Conservation (phyloP, 2,888 invertebrate species). For the Watsonalla cultraria region DNA sequence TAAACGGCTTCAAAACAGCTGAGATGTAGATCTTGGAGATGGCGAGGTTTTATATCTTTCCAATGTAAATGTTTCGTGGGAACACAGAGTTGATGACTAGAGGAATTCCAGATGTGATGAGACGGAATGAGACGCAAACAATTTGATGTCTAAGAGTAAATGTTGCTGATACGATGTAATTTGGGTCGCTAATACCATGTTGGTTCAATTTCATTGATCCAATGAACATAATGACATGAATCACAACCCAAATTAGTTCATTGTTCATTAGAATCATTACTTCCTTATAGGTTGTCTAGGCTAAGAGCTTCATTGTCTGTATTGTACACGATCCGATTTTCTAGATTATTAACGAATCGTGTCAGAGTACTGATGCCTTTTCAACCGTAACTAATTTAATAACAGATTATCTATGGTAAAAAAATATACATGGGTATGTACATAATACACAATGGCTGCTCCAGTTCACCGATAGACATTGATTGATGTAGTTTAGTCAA, state of each 20-base stretch:
- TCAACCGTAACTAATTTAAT: slow-evolving; percentile 23
- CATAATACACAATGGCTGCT: slow-evolving; percentile 18
- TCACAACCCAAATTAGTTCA: too few species aligned
- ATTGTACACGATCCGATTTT: background rate
- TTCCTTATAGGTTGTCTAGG: background rate
- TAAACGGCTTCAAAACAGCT: background rate
- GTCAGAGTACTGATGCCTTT: slow-evolving; percentile 13
- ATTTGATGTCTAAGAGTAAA: background rate
- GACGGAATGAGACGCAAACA: too few species aligned
- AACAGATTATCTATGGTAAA: slow-evolving; percentile 18
- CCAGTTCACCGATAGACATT: slow-evolving; percentile 14
- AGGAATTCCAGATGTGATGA: too few species aligned
- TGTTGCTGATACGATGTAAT: background rate
- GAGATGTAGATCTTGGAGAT: background rate
- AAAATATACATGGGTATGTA: slow-evolving; percentile 5
- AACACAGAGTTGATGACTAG: background rate
- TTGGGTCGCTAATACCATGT: background rate
- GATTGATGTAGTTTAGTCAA: slow-evolving; percentile 13
- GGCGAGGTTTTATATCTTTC: background rate
- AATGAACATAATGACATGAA: too few species aligned
- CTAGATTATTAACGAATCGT: slow-evolving; percentile 2
- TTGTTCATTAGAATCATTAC: background rate
- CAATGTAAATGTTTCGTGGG: background rate
- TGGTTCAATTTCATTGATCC: background rate
- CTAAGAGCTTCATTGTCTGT: background rate